Evolutionary conservation across 1,140 invertebrate genomes (phyloP), one percentile per base, ranked within the genome.

Genomic region (Drosophila saltans): DNA sequence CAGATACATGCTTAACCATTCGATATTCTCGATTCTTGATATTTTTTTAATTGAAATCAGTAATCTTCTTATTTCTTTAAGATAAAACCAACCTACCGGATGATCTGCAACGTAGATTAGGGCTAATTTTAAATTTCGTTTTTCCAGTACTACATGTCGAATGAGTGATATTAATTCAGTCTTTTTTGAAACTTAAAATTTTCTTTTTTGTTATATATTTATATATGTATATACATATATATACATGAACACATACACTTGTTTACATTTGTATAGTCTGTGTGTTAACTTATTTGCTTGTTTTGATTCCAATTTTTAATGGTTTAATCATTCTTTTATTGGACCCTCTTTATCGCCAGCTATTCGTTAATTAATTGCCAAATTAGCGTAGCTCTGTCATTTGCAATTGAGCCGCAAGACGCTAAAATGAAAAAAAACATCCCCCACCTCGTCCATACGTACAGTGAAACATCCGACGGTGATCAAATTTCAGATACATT

Each of bases 361-460:
- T 67, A 55, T 69, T 60, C 16, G 74, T 66, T 86, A 86, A 78
- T 81, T 78, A 85, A 85, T 81, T 78, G 78, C 74, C 62, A n/a
- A 80, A 81, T 84, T 75, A 84, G 74, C 78, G 45, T 41, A 16
- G 28, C 56, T 39, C 26, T 69, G 70, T 64, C 45, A 78, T 36
- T 63, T 28, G 41, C 26, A 73, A 61, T 66, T 60, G 64, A 71
- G 69, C 48, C 41, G 64, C 71, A 33, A 75, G 75, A 45, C 28
- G 48, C 40, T 66, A 66, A 66, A 64, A 57, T 40, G 24, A 57
- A 30, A 21, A 66, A 56, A 39, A 7, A 10, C 61, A 7, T 3
- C 26, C 26, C 24, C 60, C 28, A 16, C 41, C 6, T 4, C 57
- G 1, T 3, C 9, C 6, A 1, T 5, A 39, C 1, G 0, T 58